Percentiles rank a stretch among this genome's conserved stretches.
Conservation (phyloP, 2,113 vertebrate species). For the Pterophyllum scalare region DNA sequence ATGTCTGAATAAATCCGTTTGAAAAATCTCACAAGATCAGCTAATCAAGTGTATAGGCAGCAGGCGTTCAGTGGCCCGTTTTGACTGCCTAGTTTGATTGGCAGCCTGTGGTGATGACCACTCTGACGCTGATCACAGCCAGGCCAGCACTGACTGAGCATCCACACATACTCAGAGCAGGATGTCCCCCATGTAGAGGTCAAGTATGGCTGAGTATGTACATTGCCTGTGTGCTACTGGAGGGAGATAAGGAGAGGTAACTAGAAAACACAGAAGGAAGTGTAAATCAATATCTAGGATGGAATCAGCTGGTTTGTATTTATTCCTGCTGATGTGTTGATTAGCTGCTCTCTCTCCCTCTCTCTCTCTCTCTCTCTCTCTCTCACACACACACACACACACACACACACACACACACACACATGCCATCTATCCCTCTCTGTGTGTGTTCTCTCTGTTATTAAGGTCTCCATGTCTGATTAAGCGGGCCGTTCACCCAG, state of each 20-base stretch:
- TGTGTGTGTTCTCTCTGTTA: constrained; percentile 58
- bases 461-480: constrained; percentile 66
- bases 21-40: constrained; percentile 38
- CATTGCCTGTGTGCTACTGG: constrained; percentile 46
- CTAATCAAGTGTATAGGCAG: constrained; percentile 54
- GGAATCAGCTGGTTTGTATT: constrained; percentile 64
- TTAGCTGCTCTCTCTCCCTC: constrained; percentile 48
- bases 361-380: not conserved
- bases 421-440: constrained; percentile 20
- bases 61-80: constrained; percentile 36
- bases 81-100: constrained; percentile 63
- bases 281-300: constrained; percentile 66
- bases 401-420: constrained; percentile 1
- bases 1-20: constrained; percentile 32
- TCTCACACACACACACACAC: not conserved
- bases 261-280: constrained; percentile 35
- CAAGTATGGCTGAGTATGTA: constrained; percentile 52
- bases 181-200: constrained; percentile 52
- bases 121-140: constrained; percentile 62
- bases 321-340: constrained; percentile 77
- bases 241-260: constrained; percentile 1
- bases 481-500: constrained; percentile 71
- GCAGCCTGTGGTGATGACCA: constrained; percentile 62
- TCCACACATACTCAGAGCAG: constrained; percentile 24
- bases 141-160: constrained; percentile 41